Percentiles rank a stretch among this genome's conserved stretches.
Conservation (phyloP, 2,888 invertebrate genomes). For the Aleiodes alternator region DNA sequence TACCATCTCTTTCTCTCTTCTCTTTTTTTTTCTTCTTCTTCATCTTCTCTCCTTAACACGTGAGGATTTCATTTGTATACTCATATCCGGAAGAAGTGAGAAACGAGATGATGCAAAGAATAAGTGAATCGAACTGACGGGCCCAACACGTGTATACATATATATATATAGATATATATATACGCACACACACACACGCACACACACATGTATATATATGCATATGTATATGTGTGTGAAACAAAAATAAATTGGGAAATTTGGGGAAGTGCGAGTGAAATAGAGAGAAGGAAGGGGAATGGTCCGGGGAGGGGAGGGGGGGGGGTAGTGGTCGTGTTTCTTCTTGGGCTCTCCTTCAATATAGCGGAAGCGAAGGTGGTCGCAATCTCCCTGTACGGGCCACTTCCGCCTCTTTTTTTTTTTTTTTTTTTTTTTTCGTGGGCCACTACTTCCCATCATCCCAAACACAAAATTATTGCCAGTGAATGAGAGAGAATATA, state of each 20-base stretch:
- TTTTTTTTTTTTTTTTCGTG: conserved; percentile 49
- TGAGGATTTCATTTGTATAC: conserved; percentile 39
- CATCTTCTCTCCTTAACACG: neutral
- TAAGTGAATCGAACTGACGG: conserved; percentile 19
- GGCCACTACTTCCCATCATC: conserved; percentile 42
- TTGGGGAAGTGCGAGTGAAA: conserved; percentile 49
- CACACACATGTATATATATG: no score
- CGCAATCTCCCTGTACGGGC: conserved; percentile 71
- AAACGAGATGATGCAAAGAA: conserved; percentile 18
- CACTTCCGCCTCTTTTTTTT: conserved; percentile 69
- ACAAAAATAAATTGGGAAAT: conserved; percentile 50
- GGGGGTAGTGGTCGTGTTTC: conserved; percentile 63
- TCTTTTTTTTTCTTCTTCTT: neutral
- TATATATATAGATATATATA: no score
- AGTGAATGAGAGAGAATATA: neutral
- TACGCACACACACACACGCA: no score
- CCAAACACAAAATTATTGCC: neutral
- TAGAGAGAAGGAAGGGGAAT: conserved; percentile 60
- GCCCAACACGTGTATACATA: conserved; percentile 34
- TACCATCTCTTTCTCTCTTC: neutral
- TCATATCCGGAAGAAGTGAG: conserved; percentile 43
- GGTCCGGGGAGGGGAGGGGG: no score
- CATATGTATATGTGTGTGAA: conserved; percentile 21
- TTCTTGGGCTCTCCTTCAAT: conserved; percentile 61
- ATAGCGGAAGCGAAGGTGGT: conserved; percentile 75